Evolutionary conservation across 1,140 invertebrate species (phyloP).

Genomic region (Eriocheir sinensis): DNA sequence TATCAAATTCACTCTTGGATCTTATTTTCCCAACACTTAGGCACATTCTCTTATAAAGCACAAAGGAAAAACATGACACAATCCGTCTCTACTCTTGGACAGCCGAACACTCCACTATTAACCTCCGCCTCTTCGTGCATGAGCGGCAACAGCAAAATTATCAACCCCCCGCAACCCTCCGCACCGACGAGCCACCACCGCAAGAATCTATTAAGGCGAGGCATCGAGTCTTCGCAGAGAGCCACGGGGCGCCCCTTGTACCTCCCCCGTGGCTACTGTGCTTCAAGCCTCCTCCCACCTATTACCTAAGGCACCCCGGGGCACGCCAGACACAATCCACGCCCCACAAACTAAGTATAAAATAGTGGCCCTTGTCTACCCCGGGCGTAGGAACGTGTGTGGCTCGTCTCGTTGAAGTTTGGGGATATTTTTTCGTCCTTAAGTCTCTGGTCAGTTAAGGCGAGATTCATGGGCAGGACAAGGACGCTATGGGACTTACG

Average conservation of each 20-base stretch:
- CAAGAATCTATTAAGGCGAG: neutral
- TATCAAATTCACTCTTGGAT: too few species aligned
- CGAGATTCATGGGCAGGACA: slow-evolving; percentile 29
- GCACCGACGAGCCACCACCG: neutral
- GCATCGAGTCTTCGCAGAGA: neutral
- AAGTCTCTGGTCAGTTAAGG: neutral
- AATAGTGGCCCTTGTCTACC: slow-evolving; percentile 40
- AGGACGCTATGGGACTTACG: slow-evolving; percentile 7
- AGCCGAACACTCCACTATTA: too few species aligned
- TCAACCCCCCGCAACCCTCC: neutral
- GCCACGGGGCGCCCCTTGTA: neutral
- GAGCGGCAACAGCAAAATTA: neutral
- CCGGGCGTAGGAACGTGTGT: neutral
- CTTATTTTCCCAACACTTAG: too few species aligned
- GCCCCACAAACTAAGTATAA: neutral
- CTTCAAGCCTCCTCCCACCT: slow-evolving; percentile 41
- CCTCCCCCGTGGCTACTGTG: slow-evolving; percentile 55
- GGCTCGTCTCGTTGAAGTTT: neutral
- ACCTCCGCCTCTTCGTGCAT: neutral
- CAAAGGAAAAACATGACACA: too few species aligned
- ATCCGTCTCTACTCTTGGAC: too few species aligned
- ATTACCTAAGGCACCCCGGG: slow-evolving; percentile 42
- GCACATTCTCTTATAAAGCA: too few species aligned
- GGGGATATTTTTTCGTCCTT: neutral
- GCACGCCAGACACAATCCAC: slow-evolving; percentile 31